phyloP scores from a whole-genome alignment of 2,113 vertebrate species.

The Grammomys surdaster region DNA sequence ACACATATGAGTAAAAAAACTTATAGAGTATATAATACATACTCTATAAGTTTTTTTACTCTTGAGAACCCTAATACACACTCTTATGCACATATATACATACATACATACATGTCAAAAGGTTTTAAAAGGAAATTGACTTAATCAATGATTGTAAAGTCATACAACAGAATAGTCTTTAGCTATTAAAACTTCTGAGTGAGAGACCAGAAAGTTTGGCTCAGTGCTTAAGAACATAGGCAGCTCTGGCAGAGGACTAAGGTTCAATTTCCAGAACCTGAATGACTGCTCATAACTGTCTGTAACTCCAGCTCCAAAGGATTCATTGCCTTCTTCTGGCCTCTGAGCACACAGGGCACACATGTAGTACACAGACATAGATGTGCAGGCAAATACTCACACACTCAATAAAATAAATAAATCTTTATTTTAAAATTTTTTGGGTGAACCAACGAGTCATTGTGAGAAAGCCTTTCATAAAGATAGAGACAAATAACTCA shows the following conservation, averaged over 20 bases:
- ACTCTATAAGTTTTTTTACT: not conserved
- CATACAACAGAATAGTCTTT: not conserved
- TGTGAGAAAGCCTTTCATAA: conserved; percentile 14
- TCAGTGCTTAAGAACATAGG: not conserved
- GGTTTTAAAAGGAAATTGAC: not conserved
- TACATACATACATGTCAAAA: not conserved
- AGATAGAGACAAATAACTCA: not conserved
- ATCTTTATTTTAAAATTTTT: not conserved
- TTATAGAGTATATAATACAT: too few species aligned
- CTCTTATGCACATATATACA: not conserved
- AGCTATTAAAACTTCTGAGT: not conserved
- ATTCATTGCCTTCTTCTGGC: not conserved
- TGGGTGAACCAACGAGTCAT: not conserved
- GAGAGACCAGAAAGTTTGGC: not conserved
- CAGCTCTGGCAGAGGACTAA: not conserved
- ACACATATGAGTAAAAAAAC: not conserved
- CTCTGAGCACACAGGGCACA: not conserved
- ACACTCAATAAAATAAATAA: not conserved
- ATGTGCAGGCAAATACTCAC: not conserved
- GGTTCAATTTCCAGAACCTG: not conserved
- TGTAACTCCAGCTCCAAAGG: not conserved
- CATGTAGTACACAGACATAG: too few species aligned
- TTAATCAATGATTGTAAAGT: not conserved
- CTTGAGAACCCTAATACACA: not conserved
- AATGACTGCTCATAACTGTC: not conserved